Conservation (phyloP, 2,797 vertebrate genomes). For the Fratercula arctica region DNA sequence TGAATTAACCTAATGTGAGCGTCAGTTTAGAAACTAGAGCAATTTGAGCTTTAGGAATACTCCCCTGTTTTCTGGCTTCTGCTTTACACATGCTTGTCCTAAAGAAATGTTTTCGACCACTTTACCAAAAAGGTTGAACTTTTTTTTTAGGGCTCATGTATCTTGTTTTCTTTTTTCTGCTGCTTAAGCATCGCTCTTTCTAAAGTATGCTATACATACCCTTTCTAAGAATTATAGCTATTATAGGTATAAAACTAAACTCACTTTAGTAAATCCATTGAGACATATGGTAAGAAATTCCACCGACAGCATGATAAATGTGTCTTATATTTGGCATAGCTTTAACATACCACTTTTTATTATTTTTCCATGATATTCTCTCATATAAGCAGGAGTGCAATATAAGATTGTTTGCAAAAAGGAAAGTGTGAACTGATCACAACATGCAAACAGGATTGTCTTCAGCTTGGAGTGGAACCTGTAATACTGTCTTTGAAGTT, state of each 20-base stretch:
- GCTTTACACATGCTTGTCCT: neutral
- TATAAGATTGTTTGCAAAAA: conserved; percentile 9
- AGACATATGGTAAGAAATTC: conserved; percentile 40
- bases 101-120: neutral
- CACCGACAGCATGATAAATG: conserved; percentile 38
- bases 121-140: neutral
- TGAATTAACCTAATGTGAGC: neutral
- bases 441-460: neutral
- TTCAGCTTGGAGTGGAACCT: neutral
- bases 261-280: neutral
- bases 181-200: neutral
- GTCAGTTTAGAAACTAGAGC: neutral
- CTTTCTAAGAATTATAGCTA: neutral
- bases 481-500: neutral
- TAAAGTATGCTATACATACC: neutral
- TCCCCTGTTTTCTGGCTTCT: neutral
- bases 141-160: neutral
- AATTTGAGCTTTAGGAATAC: neutral
- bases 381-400: neutral
- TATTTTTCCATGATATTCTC: conserved; percentile 27
- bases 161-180: neutral
- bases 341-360: conserved; percentile 43
- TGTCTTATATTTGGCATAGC: conserved; percentile 35
- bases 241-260: conserved; percentile 17
- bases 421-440: conserved; percentile 24